Evolutionary conservation across 1,140 invertebrate genomes (phyloP).

Genomic region (Drosophila erecta): DNA sequence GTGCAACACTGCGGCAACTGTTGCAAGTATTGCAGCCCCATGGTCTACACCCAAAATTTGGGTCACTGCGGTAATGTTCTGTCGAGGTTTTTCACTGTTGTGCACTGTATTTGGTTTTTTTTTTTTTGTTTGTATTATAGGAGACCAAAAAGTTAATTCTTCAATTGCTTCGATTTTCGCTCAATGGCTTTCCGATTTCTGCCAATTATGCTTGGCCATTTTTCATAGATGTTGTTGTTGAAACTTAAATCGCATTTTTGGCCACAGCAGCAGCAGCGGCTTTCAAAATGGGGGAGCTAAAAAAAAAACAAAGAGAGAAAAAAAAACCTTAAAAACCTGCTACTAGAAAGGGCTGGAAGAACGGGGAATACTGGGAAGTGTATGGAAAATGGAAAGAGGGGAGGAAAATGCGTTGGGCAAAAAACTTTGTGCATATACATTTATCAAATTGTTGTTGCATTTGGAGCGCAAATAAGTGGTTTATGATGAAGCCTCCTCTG

Average conservation of each 20-base stretch:
- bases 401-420: conserved; percentile 23
- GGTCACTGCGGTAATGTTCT: conserved; percentile 81
- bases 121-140: neutral
- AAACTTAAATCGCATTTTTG: conserved; percentile 46
- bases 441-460: conserved; percentile 80
- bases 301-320: neutral
- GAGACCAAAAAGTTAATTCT: conserved; percentile 5
- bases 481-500: conserved; percentile 69
- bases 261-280: conserved; percentile 28
- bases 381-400: neutral
- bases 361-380: neutral
- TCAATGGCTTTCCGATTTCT: conserved; percentile 1
- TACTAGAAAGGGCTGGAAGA: neutral
- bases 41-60: conserved; percentile 55
- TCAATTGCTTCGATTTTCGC: conserved; percentile 41
- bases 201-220: conserved; percentile 38
- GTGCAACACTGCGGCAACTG: conserved; percentile 50
- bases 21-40: conserved; percentile 21
- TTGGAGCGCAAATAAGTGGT: conserved; percentile 82
- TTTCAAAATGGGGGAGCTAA: neutral
- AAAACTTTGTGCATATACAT: conserved; percentile 53
- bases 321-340: conserved; percentile 8
- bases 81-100: conserved; percentile 50
- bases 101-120: conserved; percentile 11
- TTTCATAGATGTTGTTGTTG: conserved; percentile 33